Evolutionary conservation across 2,888 invertebrate genomes (phyloP).

Genomic region (Drosophila sordidula): DNA sequence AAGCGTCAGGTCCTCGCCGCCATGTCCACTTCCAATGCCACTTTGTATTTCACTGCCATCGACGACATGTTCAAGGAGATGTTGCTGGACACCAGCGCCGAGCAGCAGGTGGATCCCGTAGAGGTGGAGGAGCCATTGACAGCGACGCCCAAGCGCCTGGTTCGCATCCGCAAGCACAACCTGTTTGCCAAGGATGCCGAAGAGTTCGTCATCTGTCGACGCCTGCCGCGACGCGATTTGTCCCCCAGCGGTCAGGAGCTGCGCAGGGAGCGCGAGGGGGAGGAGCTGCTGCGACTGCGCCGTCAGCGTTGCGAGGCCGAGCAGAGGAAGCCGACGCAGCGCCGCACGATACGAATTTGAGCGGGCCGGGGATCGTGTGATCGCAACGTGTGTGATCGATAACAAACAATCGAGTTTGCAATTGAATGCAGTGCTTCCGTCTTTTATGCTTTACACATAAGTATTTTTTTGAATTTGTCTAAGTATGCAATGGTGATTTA

Average conservation of each 20-base stretch:
- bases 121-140: slow-evolving; percentile 20
- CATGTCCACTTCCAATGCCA: slow-evolving; percentile 56
- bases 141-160: slow-evolving; percentile 48
- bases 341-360: slow-evolving; percentile 52
- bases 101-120: slow-evolving; percentile 11
- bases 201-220: slow-evolving; percentile 52
- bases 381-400: slow-evolving; percentile 29
- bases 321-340: slow-evolving; percentile 46
- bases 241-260: slow-evolving; percentile 49
- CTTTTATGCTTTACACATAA: slow-evolving; percentile 48
- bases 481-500: slow-evolving; percentile 59
- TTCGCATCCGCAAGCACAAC: slow-evolving; percentile 55
- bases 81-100: slow-evolving; percentile 24
- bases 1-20: slow-evolving; percentile 49
- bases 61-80: slow-evolving; percentile 61
- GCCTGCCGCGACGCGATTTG: slow-evolving; percentile 30
- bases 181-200: slow-evolving; percentile 44
- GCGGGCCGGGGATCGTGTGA: not conserved
- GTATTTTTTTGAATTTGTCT: slow-evolving; percentile 15
- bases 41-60: slow-evolving; percentile 61
- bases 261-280: slow-evolving; percentile 40
- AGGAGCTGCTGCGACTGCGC: slow-evolving; percentile 55
- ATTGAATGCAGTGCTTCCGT: slow-evolving; percentile 57
- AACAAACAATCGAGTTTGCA: slow-evolving; percentile 12
- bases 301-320: slow-evolving; percentile 53